These are phyloP conservation scores for Mechanitis messenoides DNA, from an alignment of 2,888 invertebrate genomes.

Conservation along the genomic window DNA sequence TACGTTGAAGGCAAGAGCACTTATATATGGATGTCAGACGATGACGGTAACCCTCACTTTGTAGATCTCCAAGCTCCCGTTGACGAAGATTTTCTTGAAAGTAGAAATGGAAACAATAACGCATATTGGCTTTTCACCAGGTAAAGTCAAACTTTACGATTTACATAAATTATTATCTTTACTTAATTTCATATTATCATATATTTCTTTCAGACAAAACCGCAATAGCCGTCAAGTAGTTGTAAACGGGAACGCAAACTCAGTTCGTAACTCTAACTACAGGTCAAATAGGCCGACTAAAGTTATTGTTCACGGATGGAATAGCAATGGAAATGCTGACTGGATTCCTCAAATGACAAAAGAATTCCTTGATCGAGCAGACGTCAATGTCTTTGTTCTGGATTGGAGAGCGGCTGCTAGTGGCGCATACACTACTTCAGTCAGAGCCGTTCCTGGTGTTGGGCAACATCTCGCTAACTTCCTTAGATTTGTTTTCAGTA, in stretches of 20 bases:
- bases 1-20: constrained; percentile 41
- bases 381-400: constrained; percentile 59
- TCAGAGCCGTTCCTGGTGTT: constrained; percentile 49
- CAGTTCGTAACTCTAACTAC: constrained; percentile 48
- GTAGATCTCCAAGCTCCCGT: constrained; percentile 42
- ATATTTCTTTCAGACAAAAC: constrained; percentile 26
- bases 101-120: constrained; percentile 40
- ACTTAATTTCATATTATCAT: constrained; percentile 18
- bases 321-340: constrained; percentile 43
- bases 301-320: constrained; percentile 60
- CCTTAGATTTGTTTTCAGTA: constrained; percentile 55
- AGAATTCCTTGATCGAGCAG: constrained; percentile 47
- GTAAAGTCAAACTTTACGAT: constrained; percentile 20
- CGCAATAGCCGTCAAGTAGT: constrained; percentile 44
- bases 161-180: background rate
- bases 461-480: constrained; percentile 58
- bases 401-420: constrained; percentile 55
- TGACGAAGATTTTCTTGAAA: constrained; percentile 22
- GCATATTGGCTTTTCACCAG: constrained; percentile 43
- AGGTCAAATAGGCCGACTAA: constrained; percentile 37
- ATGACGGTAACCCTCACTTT: constrained; percentile 37
- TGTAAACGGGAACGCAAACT: constrained; percentile 43
- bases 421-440: constrained; percentile 43
- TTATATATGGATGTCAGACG: constrained; percentile 51
- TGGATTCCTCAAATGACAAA: constrained; percentile 43